These are phyloP conservation scores for Xestia c-nigrum DNA, from an alignment of 2,888 invertebrate species.

Conservation along the genomic window DNA sequence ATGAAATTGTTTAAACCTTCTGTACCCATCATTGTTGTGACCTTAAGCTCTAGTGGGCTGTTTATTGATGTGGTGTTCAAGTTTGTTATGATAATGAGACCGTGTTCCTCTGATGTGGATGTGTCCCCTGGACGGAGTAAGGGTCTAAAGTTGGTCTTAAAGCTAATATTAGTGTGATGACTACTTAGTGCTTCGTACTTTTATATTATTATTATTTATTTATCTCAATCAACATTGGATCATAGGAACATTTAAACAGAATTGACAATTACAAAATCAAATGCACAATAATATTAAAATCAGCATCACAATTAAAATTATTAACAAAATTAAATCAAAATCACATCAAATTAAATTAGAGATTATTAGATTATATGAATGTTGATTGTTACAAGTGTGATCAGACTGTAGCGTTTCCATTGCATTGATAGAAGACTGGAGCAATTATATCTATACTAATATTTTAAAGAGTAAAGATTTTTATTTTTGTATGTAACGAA, in stretches of 20 bases:
- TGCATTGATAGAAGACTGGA: background rate
- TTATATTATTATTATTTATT: too few relatives aligned
- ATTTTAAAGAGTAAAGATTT: too few relatives aligned
- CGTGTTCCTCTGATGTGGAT: constrained; percentile 23
- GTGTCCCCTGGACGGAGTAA: background rate
- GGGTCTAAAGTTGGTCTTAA: background rate
- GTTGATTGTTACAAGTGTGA: background rate
- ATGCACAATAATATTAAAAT: too few relatives aligned
- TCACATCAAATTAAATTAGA: too few relatives aligned
- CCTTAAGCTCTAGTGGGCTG: background rate
- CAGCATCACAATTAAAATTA: too few relatives aligned
- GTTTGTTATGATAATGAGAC: constrained; percentile 31
- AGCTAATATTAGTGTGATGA: constrained; percentile 6
- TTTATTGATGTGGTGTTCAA: constrained; percentile 23
- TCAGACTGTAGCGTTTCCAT: background rate
- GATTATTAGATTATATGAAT: too few relatives aligned
- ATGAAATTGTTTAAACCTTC: constrained; percentile 12
- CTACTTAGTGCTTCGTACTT: background rate
- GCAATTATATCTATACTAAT: background rate
- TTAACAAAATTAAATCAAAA: too few relatives aligned
- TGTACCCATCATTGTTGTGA: background rate
- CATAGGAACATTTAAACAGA: too few relatives aligned
- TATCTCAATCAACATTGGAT: too few relatives aligned
- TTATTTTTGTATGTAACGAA: too few relatives aligned
- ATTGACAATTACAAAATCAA: too few relatives aligned